Evolutionary conservation across 2,888 invertebrate species (phyloP).

Genomic region (Fragum whitleyi): DNA sequence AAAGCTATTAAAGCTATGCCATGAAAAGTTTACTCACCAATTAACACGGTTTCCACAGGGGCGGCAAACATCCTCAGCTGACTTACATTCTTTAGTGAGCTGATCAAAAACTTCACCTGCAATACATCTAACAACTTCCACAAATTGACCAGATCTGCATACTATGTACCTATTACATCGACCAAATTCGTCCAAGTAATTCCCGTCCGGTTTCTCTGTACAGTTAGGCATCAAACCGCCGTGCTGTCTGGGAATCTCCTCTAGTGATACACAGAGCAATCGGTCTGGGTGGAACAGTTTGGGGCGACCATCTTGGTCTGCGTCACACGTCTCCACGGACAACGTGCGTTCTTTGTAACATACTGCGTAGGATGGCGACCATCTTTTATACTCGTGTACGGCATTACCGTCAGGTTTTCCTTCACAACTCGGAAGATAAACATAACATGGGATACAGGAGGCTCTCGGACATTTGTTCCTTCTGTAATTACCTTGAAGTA

Average conservation of each 20-base stretch:
- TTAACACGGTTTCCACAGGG: conserved; percentile 44
- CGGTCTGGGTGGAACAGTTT: conserved; percentile 63
- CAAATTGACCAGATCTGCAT: conserved; percentile 55
- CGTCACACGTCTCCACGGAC: conserved; percentile 34
- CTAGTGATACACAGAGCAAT: conserved; percentile 61
- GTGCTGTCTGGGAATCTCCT: conserved; percentile 65
- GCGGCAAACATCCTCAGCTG: conserved; percentile 38
- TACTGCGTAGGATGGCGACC: conserved; percentile 56
- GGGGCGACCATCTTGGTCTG: conserved; percentile 47
- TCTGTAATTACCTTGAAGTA: conserved; percentile 58
- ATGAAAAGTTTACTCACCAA: conserved; percentile 59
- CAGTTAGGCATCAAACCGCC: conserved; percentile 69
- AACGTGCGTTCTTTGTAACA: conserved; percentile 56
- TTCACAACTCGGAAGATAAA: conserved; percentile 55
- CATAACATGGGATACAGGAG: conserved; percentile 59
- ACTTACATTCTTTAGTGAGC: conserved; percentile 20
- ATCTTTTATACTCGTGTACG: conserved; percentile 46
- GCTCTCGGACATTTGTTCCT: conserved; percentile 41
- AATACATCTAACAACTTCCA: conserved; percentile 40
- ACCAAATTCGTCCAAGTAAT: conserved; percentile 67
- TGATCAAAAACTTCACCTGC: conserved; percentile 48
- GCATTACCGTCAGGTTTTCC: conserved; percentile 55
- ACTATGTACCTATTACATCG: conserved; percentile 70
- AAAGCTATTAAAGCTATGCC: too few species aligned
- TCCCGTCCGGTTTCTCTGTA: conserved; percentile 54